Evolutionary conservation across 53 echinoderm and acorn worm species (phyloP).

Genomic region (Hippasteria phrygiana): DNA sequence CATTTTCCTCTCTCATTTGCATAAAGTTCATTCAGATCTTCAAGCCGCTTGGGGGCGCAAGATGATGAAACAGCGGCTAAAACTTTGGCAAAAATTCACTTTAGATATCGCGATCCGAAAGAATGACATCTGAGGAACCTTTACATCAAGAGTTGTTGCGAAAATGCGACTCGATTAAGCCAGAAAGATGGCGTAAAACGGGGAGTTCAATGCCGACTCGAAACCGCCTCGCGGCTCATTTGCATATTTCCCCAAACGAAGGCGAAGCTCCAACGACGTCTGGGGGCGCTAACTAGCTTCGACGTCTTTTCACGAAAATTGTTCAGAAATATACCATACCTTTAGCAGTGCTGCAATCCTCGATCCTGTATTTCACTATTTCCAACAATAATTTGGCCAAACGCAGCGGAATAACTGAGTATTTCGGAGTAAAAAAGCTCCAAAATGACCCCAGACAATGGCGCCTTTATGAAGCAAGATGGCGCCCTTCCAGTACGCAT

Average conservation of each 20-base stretch:
- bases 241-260: slow-evolving; percentile 48
- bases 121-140: slow-evolving; percentile 2
- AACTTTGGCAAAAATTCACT: slow-evolving; percentile 25
- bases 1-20: slow-evolving; percentile 65
- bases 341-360: slow-evolving; percentile 32
- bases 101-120: neutral
- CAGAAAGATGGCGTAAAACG: slow-evolving; percentile 36
- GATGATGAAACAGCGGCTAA: slow-evolving; percentile 52
- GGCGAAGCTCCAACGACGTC: slow-evolving; percentile 34
- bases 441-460: slow-evolving; percentile 61
- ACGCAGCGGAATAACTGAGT: slow-evolving; percentile 15
- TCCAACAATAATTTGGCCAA: slow-evolving; percentile 5
- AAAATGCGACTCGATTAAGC: neutral
- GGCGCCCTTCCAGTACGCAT: slow-evolving; percentile 70
- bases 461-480: slow-evolving; percentile 73
- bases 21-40: slow-evolving; percentile 53
- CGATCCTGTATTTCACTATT: slow-evolving; percentile 11
- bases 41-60: slow-evolving; percentile 69
- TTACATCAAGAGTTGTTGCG: neutral
- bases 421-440: slow-evolving; percentile 50
- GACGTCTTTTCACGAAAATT: slow-evolving; percentile 35
- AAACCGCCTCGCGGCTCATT: slow-evolving; percentile 41
- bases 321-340: slow-evolving; percentile 53
- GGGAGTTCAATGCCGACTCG: neutral
- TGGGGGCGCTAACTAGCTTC: slow-evolving; percentile 63